phyloP scores from a whole-genome alignment of 2,888 invertebrate genomes.

The Acrobasis repandana region DNA sequence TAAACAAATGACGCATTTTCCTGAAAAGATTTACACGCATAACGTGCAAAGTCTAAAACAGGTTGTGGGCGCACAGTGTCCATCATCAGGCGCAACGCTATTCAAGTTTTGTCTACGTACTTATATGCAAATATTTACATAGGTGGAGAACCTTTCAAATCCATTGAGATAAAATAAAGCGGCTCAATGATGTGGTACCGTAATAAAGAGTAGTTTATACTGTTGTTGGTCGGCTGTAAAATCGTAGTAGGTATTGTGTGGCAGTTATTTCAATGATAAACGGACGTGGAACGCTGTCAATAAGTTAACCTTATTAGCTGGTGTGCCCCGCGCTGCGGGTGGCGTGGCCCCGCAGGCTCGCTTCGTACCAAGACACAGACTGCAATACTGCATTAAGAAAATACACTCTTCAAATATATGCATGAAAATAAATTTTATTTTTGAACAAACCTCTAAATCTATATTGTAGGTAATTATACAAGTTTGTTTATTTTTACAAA shows the following conservation, averaged over 20 bases:
- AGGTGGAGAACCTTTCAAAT: background rate
- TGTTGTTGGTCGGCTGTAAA: background rate
- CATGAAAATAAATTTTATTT: background rate
- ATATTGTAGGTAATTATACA: too few species aligned
- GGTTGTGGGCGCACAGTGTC: too few species aligned
- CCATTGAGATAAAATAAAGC: conserved; percentile 7
- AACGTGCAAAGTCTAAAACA: too few species aligned
- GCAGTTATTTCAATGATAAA: conserved; percentile 58
- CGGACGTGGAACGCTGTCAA: conserved; percentile 60
- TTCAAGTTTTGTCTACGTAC: too few species aligned
- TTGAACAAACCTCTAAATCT: background rate
- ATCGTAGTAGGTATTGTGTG: conserved; percentile 20
- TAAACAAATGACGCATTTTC: too few species aligned
- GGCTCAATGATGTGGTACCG: background rate
- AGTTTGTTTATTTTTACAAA: too few species aligned
- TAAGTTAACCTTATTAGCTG: conserved; percentile 71
- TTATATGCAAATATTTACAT: too few species aligned
- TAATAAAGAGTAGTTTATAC: conserved; percentile 9
- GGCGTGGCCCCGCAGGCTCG: conserved; percentile 36
- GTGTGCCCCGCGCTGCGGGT: conserved; percentile 53
- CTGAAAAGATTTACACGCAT: too few species aligned
- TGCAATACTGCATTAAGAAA: background rate
- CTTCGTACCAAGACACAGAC: conserved; percentile 45
- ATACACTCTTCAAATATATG: background rate
- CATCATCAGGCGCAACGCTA: too few species aligned